These are phyloP conservation scores for Axinella damicornis DNA, from an alignment of 37 sponge, comb jelly and placozoan species.

Conservation along the genomic window DNA sequence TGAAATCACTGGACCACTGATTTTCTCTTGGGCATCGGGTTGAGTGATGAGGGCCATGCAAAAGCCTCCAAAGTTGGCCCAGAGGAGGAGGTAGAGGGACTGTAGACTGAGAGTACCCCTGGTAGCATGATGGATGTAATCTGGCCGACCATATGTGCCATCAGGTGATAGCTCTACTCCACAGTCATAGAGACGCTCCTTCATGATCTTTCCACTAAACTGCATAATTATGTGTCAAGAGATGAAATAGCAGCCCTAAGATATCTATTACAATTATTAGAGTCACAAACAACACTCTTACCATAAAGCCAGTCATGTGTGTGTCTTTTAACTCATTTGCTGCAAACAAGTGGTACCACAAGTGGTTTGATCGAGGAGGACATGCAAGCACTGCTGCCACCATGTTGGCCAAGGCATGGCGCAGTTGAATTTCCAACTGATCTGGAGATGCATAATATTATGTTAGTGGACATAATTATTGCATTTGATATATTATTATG, in stretches of 20 bases:
- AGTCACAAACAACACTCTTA: no score
- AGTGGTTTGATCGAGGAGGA: slow-evolving; percentile 51
- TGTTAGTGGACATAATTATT: no score
- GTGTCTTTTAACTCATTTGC: slow-evolving; percentile 51
- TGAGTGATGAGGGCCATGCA: slow-evolving; percentile 73
- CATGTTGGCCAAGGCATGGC: slow-evolving; percentile 62
- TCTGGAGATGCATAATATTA: slow-evolving; percentile 38
- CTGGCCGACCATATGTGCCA: slow-evolving; percentile 64
- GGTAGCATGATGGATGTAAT: slow-evolving; percentile 67
- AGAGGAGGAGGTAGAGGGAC: slow-evolving; percentile 79
- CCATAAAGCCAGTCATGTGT: slow-evolving; percentile 73
- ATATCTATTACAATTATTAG: no score
- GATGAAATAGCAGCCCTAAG: no score
- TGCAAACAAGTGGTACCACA: slow-evolving; percentile 68
- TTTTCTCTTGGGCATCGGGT: slow-evolving; percentile 34
- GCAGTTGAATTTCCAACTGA: slow-evolving; percentile 47
- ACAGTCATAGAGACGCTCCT: slow-evolving; percentile 57
- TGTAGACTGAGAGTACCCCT: slow-evolving; percentile 73
- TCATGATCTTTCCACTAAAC: slow-evolving; percentile 23
- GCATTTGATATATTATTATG: no score
- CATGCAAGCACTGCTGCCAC: slow-evolving; percentile 66
- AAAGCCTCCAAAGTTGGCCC: slow-evolving; percentile 80
- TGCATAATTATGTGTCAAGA: background rate
- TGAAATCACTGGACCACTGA: slow-evolving; percentile 74
- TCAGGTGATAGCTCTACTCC: slow-evolving; percentile 71